Conservation (phyloP, 2,113 vertebrate species). For the Dunckerocampus dactyliophorus region DNA sequence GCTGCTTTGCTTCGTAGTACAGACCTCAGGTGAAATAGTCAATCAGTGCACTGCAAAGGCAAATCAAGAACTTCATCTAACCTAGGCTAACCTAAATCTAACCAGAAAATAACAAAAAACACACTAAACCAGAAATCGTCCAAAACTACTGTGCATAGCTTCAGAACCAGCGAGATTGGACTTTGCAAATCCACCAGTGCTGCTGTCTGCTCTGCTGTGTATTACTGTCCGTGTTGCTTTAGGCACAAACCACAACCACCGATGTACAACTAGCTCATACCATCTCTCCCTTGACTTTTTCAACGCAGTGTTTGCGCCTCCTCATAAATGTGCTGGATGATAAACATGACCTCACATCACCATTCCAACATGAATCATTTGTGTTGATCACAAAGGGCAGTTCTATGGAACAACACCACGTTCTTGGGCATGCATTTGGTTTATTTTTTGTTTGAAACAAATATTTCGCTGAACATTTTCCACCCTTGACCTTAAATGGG, state of each 20-base stretch:
- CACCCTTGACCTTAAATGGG: neutral
- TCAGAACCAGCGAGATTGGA: slow-evolving; percentile 29
- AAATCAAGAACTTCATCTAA: no score
- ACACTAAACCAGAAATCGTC: no score
- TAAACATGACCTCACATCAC: neutral
- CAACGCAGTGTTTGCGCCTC: neutral
- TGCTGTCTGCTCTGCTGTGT: slow-evolving; percentile 11
- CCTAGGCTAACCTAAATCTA: no score
- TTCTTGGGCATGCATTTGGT: neutral
- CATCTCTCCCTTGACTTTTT: neutral
- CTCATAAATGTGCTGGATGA: neutral
- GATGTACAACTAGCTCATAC: neutral
- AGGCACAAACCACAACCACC: slow-evolving; percentile 14
- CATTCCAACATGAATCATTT: neutral
- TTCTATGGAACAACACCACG: neutral
- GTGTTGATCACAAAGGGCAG: neutral
- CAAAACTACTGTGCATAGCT: no score
- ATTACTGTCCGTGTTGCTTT: slow-evolving; percentile 13
- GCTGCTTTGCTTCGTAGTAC: no score
- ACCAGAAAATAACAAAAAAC: no score
- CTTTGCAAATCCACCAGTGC: slow-evolving; percentile 39
- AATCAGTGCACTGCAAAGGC: no score
- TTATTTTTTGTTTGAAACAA: neutral
- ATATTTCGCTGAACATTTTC: slow-evolving; percentile 14
- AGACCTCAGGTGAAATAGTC: no score